Base-by-base conservation (phyloP, 1,140 invertebrate genomes). In the Holotrichia oblita region DNA sequence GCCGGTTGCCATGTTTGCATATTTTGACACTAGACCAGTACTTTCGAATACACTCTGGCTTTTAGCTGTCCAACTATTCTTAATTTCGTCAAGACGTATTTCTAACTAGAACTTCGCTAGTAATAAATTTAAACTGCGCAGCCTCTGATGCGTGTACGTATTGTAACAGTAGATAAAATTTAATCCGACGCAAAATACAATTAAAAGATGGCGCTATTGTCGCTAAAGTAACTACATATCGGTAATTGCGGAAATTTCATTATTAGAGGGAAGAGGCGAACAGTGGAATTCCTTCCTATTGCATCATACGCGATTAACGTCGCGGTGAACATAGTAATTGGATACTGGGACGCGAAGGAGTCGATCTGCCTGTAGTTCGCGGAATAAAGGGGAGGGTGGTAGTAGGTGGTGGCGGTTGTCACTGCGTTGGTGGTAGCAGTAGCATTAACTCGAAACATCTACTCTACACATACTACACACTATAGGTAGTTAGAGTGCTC, bases 161-260 rank as follows among this genome's bases (percentile, higher is more conserved):
- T 34, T 34, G 27, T 34, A 4, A 34, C 2, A 34, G n/a, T 55
- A 55, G 48, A 14, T 55, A 20, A 55, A 55, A 55, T 17, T 17
- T 55, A 55, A 55, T 55, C 48, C n/a, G 48, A 55, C 48, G 14
- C 48, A 55, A 55, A 34, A 55, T 55, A 55, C 48, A 17, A 55
- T 55, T 55, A 55, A 55, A 17, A 55, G 48, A 55, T 17, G 48
- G 14, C 48, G 48, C 14, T 55, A 55, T 17, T 17, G 48, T 17
- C 14, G 48, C 17, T 55, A 17, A 55, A 17, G 48, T 55, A 55
- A 55, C 14, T 55, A 55, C 48, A 55, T 14, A 55, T 55, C 48
- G 48, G 48, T 55, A 55, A 55, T 55, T 55, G 48, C n/a, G 48
- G 48, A 55, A 55, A 55, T 55, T 55, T 55, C 48, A 55, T 55